Evolutionary conservation across 2,797 vertebrate genomes (phyloP), one percentile per base, ranked within the genome.

Genomic region (Alosa sapidissima): DNA sequence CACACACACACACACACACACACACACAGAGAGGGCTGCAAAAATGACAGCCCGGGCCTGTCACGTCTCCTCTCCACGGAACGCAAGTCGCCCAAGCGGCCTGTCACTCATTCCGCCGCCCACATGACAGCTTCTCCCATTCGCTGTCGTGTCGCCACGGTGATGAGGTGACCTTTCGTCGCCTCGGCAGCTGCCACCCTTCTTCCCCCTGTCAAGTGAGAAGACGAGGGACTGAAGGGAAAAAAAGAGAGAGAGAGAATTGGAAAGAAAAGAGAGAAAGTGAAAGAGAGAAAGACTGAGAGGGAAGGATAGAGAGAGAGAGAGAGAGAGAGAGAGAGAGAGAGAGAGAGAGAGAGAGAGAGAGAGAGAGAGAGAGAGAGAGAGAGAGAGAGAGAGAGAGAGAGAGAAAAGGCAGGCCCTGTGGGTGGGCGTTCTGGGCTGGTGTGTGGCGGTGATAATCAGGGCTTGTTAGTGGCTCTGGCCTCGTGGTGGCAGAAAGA

Each of bases 101-200:
- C 91, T 91, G 92, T 92, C 95, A 95, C 91, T 95, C 93, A 89
- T 87, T 89, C 88, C 89, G 89, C 91, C 85, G 84, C 72, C 0
- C 89, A 91, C 87, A 90, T 94, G 95, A 96, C 95, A 95, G 94
- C 91, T 92, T 90, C 92, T 92, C 91, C 84, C 84, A 81, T 88
- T 93, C 94, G 92, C 93, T 92, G 91, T 92, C 91, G 91, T 94
- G 89, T 92, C 86, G 84, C 91, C 54, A 86, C 93, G 92, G 91
- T 93, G 94, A 94, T 91, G 90, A 87, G 89, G 88, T 95, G 96
- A 96, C 95, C 95, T 97, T 96, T 95, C 89, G 89, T 93, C 90
- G 88, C 88, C 92, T 91, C 86, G 68, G 87, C 91, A 92, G 88
- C 92, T 92, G 91, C 89, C 89, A 89, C 90, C 86, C 91, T 91